Conservation (phyloP, 2,113 vertebrate species). For the Tupaia tana region DNA sequence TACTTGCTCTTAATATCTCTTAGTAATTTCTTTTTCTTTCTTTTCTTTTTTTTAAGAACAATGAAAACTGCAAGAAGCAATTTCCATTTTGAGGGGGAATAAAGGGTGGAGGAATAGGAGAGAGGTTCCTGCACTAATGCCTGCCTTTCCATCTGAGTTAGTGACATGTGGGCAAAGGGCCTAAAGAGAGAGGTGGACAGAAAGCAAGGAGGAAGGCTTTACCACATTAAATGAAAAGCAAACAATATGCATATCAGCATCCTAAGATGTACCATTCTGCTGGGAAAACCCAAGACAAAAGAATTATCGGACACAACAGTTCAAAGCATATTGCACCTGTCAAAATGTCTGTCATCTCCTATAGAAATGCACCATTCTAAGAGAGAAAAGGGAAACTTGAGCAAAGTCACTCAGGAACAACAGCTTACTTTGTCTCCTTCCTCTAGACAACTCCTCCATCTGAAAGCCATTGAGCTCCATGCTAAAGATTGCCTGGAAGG, state of each 20-base stretch:
- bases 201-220: conserved; percentile 82
- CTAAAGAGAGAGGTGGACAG: conserved; percentile 79
- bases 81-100: conserved; percentile 49
- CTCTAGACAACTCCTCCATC: conserved; percentile 88
- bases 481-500: conserved; percentile 90
- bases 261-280: conserved; percentile 88
- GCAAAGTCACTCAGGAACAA: conserved; percentile 92
- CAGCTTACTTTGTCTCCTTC: conserved; percentile 91
- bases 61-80: conserved; percentile 34
- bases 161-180: conserved; percentile 80
- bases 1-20: background rate
- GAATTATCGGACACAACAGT: conserved; percentile 94
- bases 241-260: conserved; percentile 89
- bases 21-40: background rate
- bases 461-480: conserved; percentile 91
- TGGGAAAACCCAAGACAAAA: conserved; percentile 92
- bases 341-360: conserved; percentile 93
- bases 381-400: conserved; percentile 89
- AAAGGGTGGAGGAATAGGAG: background rate
- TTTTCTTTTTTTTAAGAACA: background rate
- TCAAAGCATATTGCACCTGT: conserved; percentile 98
- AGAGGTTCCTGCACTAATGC: background rate
- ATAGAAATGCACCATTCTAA: conserved; percentile 88
- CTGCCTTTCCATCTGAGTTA: conserved; percentile 79
- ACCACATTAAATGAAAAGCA: conserved; percentile 87